A percentile compares a stretch with the other conserved stretches of the same genome.
Conservation (phyloP, 2,113 vertebrate species). For the Butorides virescens region DNA sequence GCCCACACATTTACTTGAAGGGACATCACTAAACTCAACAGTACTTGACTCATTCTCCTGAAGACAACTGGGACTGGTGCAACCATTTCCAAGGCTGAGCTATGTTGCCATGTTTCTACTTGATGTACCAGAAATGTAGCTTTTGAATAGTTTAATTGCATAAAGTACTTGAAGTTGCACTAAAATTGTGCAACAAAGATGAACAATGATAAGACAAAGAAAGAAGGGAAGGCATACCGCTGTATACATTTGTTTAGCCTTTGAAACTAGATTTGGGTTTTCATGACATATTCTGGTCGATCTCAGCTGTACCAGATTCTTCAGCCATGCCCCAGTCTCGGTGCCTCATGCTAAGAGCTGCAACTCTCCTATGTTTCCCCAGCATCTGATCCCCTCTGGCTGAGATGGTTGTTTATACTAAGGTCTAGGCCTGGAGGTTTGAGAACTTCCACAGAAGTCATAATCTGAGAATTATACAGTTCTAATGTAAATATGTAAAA, state of each 20-base stretch:
- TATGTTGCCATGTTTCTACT: not conserved
- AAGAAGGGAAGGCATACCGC: not conserved
- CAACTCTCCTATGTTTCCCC: not conserved
- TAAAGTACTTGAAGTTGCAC: not conserved
- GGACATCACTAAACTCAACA: not conserved
- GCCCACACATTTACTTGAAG: not conserved
- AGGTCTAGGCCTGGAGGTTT: not conserved
- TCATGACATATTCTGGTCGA: not conserved
- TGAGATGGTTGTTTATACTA: not conserved
- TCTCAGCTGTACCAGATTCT: not conserved
- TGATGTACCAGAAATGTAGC: not conserved
- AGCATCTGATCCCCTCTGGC: not conserved
- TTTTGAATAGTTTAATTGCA: not conserved
- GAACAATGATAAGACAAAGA: not conserved
- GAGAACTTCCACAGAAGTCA: not conserved
- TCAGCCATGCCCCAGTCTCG: not conserved
- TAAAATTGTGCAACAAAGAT: not conserved
- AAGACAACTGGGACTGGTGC: not conserved
- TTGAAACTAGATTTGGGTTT: not conserved
- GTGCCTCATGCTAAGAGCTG: not conserved
- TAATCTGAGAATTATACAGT: not conserved
- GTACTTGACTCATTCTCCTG: not conserved
- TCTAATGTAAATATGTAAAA: not conserved
- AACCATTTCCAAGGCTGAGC: not conserved
- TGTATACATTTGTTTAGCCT: not conserved